These are phyloP conservation scores for Halesus radiatus DNA, from an alignment of 1,140 invertebrate genomes.

Conservation along the genomic window DNA sequence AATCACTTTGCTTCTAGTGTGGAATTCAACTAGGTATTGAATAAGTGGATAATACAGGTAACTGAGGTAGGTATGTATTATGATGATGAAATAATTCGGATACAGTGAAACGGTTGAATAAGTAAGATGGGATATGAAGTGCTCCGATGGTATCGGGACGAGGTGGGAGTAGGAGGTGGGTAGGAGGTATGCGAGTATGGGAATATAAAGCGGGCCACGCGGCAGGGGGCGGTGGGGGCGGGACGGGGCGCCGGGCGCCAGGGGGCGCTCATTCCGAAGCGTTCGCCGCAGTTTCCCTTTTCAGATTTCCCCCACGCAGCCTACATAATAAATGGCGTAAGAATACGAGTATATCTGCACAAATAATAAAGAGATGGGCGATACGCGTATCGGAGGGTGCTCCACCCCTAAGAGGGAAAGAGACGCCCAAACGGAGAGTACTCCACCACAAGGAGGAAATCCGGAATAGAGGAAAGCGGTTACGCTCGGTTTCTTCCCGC, in stretches of 20 bases:
- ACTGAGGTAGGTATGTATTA: too few species aligned
- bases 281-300: conserved; percentile 56
- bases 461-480: conserved; percentile 69
- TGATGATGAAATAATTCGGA: too few species aligned
- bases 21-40: too few species aligned
- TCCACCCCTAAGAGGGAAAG: conserved; percentile 30
- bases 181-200: not conserved
- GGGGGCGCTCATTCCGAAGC: conserved; percentile 47
- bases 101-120: too few species aligned
- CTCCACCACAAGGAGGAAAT: conserved; percentile 69
- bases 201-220: not conserved
- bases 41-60: too few species aligned
- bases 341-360: conserved; percentile 55
- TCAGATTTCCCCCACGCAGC: conserved; percentile 53
- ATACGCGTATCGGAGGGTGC: conserved; percentile 39
- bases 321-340: conserved; percentile 57
- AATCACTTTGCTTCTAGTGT: too few species aligned
- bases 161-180: not conserved
- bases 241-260: not conserved
- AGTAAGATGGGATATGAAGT: too few species aligned
- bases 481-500: conserved; percentile 71
- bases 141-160: not conserved
- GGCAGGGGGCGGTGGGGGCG: not conserved
- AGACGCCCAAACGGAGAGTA: not conserved
- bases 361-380: conserved; percentile 54